These are phyloP conservation scores for Adrianichthys oophorus DNA, from an alignment of 2,797 vertebrate species.

Conservation along the genomic window DNA sequence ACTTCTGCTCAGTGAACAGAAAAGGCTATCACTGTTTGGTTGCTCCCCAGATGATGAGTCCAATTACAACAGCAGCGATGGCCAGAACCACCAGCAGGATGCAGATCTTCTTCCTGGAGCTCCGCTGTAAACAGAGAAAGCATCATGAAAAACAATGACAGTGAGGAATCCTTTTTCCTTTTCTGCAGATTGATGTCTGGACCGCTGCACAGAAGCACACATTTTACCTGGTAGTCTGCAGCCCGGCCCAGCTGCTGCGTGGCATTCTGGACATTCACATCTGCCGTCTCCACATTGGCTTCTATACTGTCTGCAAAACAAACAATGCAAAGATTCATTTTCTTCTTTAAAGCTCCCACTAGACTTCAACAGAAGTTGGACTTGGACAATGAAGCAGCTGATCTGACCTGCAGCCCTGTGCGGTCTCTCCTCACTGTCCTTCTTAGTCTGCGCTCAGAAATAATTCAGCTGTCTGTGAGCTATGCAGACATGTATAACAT, in stretches of 20 bases:
- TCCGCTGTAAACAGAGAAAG: conserved; percentile 73
- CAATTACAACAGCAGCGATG: conserved; percentile 71
- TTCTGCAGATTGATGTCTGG: not conserved
- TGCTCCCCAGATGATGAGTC: conserved; percentile 77
- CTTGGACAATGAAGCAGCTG: not conserved
- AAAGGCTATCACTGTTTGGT: conserved; percentile 24
- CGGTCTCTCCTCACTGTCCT: too few relatives aligned
- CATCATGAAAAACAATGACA: conserved; percentile 6
- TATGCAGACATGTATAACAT: too few relatives aligned
- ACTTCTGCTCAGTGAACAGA: conserved; percentile 11
- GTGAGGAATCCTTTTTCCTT: not conserved
- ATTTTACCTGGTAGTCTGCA: conserved; percentile 88
- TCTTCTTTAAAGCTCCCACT: not conserved
- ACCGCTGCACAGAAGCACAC: not conserved
- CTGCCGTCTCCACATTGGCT: conserved; percentile 91
- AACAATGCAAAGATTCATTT: not conserved
- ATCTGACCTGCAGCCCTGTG: too few relatives aligned
- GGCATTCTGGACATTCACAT: conserved; percentile 85
- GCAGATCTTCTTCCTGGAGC: conserved; percentile 91
- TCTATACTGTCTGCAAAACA: conserved; percentile 87
- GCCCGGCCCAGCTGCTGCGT: conserved; percentile 90
- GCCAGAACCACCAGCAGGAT: conserved; percentile 83
- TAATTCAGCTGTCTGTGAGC: too few relatives aligned
- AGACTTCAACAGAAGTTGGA: not conserved
- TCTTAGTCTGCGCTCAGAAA: too few relatives aligned